Evolutionary conservation across 2,888 invertebrate genomes (phyloP), one percentile per base, ranked within the genome.

Genomic region (Lumbricus terrestris): DNA sequence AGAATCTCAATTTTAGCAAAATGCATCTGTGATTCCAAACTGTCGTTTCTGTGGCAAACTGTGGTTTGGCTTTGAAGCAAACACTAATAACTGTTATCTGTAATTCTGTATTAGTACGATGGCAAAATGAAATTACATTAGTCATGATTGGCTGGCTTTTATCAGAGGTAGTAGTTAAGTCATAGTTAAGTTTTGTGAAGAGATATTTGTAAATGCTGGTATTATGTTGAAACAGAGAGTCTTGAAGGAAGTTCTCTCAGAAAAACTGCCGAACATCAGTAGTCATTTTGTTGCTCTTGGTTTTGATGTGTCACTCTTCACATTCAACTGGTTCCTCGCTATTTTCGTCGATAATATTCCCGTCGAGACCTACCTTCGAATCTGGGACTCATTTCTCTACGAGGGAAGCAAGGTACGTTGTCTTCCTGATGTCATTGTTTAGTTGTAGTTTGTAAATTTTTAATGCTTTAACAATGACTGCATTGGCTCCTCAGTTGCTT

Each of bases 251-350:
- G 93, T 96, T 82, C 94, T 96, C 5, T 93, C 94, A 15, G 96
- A 96, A 88, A 96, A 96, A 92, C 92, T 96, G 89, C 96, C 96
- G 1, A 93, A 94, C 35, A 93, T 96, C 8, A 93, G 94, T 85
- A 91, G 93, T 18, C 96, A 96, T 93, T 93, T 96, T 69, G 95
- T 95, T 42, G 90, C 92, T 18, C 93, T 95, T 83, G 95, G 95
- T 37, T 95, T 95, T 29, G 96, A 96, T 92, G 91, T 95, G 54
- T 94, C 95, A 13, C 93, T 96, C 34, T 96, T 96, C 93, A 95
- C 96, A 16, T 95, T 96, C 92, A 95, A 95, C 93, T 96, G 96
- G 96, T 96, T 96, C 93, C 94, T 96, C 88, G 96, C 96, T 29
- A 93, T 96, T 37, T 96, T 96, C 93, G 95, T 96, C n/a, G 96